Base-by-base conservation (phyloP, 1,140 invertebrate genomes). In the Drosophila watanabei region DNA sequence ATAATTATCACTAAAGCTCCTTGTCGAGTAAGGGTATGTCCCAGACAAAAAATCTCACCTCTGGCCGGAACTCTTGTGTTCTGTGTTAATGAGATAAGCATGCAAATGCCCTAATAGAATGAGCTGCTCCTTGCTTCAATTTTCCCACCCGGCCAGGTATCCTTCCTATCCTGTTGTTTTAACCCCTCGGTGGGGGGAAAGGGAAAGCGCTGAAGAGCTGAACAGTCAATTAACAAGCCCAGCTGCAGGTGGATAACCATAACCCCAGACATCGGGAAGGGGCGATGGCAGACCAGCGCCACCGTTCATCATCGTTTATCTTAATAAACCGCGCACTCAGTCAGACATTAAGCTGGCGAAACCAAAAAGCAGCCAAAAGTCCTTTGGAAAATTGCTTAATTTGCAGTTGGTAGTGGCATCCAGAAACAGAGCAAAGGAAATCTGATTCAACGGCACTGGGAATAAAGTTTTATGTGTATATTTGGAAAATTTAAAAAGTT, bases 291-390 rank as follows among this genome's bases (percentile, higher is more conserved):
- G 9, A 49, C 28, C 56, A 54, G 75, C 52, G 60, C 49, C 70
- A 48, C 73, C 85, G 85, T 89, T 89, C 85, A 88, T 88, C 85
- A 88, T 88, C 85, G 85, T 88, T 88, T 88, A 88, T 88, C 85
- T 88, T 88, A 89, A 88, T 88, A 88, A 88, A 88, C 86, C 86
- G 86, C 70, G 82, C 82, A 89, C 85, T 88, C 84, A 85, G 81
- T 88, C 84, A 89, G 75, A 90, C 81, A 88, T 89, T 89, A 88
- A 79, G 66, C 75, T 60, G 60, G 66, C 52, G 41, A 79, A 89
- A 84, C 84, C 80, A 59, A 71, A 88, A 89, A 80, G 77, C 83
- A 89, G 78, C 85, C 85, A 81, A 88, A 88, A 89, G 79, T 85
- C 86, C 77, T 81, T 77, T 85, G 78, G 65, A 81, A 88, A 89